Percentiles rank a stretch among this genome's conserved stretches.
Evolutionary conservation across 2,888 invertebrate species (phyloP).

Genomic region (Hirtodrosophila trivittata): DNA sequence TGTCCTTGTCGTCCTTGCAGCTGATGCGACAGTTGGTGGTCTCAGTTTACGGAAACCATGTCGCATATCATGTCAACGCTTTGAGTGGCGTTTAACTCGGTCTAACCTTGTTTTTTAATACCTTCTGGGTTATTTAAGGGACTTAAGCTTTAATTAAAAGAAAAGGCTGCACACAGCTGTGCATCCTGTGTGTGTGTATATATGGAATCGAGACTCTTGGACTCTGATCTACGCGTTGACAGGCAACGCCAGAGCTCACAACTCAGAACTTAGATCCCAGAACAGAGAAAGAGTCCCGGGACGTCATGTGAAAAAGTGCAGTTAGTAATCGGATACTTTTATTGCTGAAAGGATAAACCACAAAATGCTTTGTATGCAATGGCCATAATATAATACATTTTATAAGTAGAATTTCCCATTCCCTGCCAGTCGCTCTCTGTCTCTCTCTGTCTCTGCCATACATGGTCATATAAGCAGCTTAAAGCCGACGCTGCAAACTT

Average conservation of each 20-base stretch:
- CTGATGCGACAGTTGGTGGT: slow-evolving; percentile 41
- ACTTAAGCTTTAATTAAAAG: slow-evolving; percentile 75
- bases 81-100: slow-evolving; percentile 68
- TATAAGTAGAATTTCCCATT: slow-evolving; percentile 45
- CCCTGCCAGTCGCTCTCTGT: not conserved
- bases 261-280: slow-evolving; percentile 5
- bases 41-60: slow-evolving; percentile 37
- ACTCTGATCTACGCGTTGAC: slow-evolving; percentile 70
- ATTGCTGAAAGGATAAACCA: slow-evolving; percentile 83
- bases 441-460: slow-evolving; percentile 4
- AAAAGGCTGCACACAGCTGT: slow-evolving; percentile 61
- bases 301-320: slow-evolving; percentile 70
- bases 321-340: slow-evolving; percentile 83
- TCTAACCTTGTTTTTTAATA: slow-evolving; percentile 45
- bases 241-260: slow-evolving; percentile 8
- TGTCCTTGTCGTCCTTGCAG: slow-evolving; percentile 37
- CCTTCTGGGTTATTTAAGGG: slow-evolving; percentile 55
- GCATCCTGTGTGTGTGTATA: slow-evolving; percentile 29
- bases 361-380: slow-evolving; percentile 72
- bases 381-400: slow-evolving; percentile 65
- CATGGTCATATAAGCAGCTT: slow-evolving; percentile 63
- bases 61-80: slow-evolving; percentile 69
- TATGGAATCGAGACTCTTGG: slow-evolving; percentile 35
- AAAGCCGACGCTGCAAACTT: slow-evolving; percentile 64
- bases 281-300: not conserved